Base-by-base conservation (phyloP, 2,888 invertebrate species). In the Troides helena region DNA sequence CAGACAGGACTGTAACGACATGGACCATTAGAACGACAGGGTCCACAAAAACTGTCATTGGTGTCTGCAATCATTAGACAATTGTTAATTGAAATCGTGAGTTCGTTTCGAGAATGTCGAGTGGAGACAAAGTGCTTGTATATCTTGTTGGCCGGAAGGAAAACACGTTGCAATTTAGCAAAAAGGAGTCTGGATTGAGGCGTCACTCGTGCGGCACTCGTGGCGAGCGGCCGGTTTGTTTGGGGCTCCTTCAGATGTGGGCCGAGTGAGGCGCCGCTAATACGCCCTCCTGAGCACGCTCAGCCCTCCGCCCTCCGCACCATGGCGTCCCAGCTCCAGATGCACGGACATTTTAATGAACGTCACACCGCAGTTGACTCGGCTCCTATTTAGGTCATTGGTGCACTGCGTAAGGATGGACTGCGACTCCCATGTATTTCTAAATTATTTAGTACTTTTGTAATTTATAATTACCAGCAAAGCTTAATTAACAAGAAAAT, bases 211-310 rank as follows among this genome's bases (percentile, higher is more conserved):
- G 43, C 23, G 39, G 62, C 57, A 50, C 46, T 57, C 36, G 62
- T 46, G 36, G 36, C 46, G 57, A 3, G 61, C 18, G 65, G 64
- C 46, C 30, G 60, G 66, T 61, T 66, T 58, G 58, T 59, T 66
- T 58, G 66, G 69, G 66, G 30, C 62, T 66, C 58, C 66, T 70
- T 61, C 62, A 70, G 59, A 70, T 62, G 69, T 70, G 66, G 66
- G 69, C 50, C 69, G 65, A 57, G 69, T 66, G 65, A 69, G 21
- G 61, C 61, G 67, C 30, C 65, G 57, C 66, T 70, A 70, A 70
- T 70, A 62, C 46, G 69, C 61, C 57, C 58, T 30, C 43, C 30
- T 30, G 57, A 65, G 65, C 57, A 46, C 59, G 53, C 68, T 36
- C 30, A 30, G 62, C 23, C 39, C 39, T 10, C 39, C 39, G 8